phyloP scores from a whole-genome alignment of 2,797 vertebrate genomes.

The Acomys russatus region DNA sequence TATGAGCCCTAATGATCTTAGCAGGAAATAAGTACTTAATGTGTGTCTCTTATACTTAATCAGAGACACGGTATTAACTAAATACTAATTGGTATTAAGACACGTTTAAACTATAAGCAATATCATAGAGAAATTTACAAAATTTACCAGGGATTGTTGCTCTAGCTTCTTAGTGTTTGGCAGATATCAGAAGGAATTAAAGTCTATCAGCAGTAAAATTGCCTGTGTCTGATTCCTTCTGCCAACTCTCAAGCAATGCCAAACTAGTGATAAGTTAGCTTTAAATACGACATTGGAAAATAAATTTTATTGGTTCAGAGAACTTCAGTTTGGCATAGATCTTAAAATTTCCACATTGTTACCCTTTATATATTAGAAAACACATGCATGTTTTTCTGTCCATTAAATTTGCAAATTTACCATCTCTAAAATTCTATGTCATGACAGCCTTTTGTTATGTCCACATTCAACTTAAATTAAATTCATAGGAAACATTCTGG shows the following conservation, averaged over 20 bases:
- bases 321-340: slow-evolving; percentile 37
- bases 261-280: slow-evolving; percentile 43
- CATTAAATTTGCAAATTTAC: slow-evolving; percentile 54
- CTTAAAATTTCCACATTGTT: slow-evolving; percentile 40
- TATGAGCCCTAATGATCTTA: slow-evolving; percentile 59
- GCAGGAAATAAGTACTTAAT: not conserved
- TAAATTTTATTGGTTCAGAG: slow-evolving; percentile 65
- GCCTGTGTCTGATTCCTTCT: slow-evolving; percentile 45
- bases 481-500: not conserved
- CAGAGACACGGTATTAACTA: not conserved
- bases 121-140: slow-evolving; percentile 25
- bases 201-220: slow-evolving; percentile 45
- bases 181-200: slow-evolving; percentile 10
- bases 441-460: not conserved
- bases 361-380: slow-evolving; percentile 63
- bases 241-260: slow-evolving; percentile 38
- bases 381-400: not conserved
- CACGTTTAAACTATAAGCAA: not conserved
- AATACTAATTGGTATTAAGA: not conserved
- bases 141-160: not conserved
- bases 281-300: slow-evolving; percentile 70
- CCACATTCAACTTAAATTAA: slow-evolving; percentile 46
- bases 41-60: slow-evolving; percentile 43
- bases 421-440: slow-evolving; percentile 34
- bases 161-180: slow-evolving; percentile 44